phyloP scores from a whole-genome alignment of 2,888 invertebrate species.

The Apotomis betuletana region DNA sequence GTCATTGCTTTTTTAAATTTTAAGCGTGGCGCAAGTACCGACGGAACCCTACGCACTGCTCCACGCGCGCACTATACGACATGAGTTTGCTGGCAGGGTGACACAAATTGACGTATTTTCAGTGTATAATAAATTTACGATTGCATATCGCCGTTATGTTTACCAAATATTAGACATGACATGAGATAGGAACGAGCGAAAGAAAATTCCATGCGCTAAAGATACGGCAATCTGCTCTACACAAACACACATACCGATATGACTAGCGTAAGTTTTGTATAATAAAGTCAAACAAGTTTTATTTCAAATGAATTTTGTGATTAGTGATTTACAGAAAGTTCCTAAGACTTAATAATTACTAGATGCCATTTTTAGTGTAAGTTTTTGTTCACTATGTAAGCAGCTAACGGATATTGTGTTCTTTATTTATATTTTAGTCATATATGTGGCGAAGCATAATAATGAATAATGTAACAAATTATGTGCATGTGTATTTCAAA shows the following conservation, averaged over 20 bases:
- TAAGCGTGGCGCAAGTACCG: no score
- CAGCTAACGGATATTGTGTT: conserved; percentile 63
- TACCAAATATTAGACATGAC: no score
- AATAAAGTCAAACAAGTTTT: conserved; percentile 45
- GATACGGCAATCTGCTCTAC: neutral
- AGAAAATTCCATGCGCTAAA: no score
- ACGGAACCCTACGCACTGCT: no score
- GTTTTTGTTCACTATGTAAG: conserved; percentile 56
- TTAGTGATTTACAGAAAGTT: conserved; percentile 72
- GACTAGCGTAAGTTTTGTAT: conserved; percentile 41
- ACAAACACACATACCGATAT: neutral
- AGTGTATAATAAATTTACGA: no score
- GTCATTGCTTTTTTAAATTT: no score
- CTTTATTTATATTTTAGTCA: conserved; percentile 46
- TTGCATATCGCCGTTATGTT: no score
- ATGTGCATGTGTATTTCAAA: conserved; percentile 46
- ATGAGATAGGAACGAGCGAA: no score
- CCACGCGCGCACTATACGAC: no score
- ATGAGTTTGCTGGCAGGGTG: no score
- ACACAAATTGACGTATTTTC: no score
- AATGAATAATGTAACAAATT: conserved; percentile 50
- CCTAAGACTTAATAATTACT: conserved; percentile 74
- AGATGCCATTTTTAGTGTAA: conserved; percentile 74
- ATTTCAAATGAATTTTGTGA: conserved; percentile 58
- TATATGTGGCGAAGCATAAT: conserved; percentile 36